These are phyloP conservation scores for Hyla sarda DNA, from an alignment of 2,113 vertebrate genomes.

Conservation along the genomic window DNA sequence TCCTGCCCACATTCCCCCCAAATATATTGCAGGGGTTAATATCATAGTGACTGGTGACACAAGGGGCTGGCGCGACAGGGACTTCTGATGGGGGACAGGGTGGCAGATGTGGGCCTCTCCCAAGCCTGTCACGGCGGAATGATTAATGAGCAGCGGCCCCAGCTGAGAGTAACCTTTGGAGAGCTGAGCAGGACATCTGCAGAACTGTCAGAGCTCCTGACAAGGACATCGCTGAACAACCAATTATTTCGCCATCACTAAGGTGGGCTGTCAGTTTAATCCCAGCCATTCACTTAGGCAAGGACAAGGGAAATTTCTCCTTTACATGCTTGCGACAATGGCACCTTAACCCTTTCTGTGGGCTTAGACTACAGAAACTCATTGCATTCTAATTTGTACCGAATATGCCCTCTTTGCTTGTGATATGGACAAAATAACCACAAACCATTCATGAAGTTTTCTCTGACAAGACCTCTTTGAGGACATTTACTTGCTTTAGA, in stretches of 20 bases:
- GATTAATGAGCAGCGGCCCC: slow-evolving; percentile 99
- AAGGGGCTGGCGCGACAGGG: slow-evolving; percentile 83
- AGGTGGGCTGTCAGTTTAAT: slow-evolving; percentile 99
- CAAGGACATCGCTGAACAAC: slow-evolving; percentile 99
- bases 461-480: neutral
- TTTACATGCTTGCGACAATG: slow-evolving; percentile 82
- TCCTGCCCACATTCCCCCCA: slow-evolving; percentile 40
- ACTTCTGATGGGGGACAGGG: slow-evolving; percentile 83
- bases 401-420: neutral
- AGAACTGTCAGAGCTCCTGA: slow-evolving; percentile 99
- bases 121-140: slow-evolving; percentile 98
- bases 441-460: neutral
- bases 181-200: slow-evolving; percentile 99
- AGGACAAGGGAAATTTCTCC: slow-evolving; percentile 99
- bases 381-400: neutral
- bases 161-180: slow-evolving; percentile 99
- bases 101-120: slow-evolving; percentile 98
- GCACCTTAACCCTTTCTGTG: slow-evolving; percentile 77
- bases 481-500: neutral
- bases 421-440: neutral
- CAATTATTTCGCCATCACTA: slow-evolving; percentile 99
- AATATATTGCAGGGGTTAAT: slow-evolving; percentile 56
- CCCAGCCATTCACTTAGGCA: slow-evolving; percentile 99
- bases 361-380: neutral
- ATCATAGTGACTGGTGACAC: slow-evolving; percentile 68